Evolutionary conservation across 2,113 vertebrate genomes (phyloP), one percentile per base, ranked within the genome.

Genomic region (Plectropomus leopardus): DNA sequence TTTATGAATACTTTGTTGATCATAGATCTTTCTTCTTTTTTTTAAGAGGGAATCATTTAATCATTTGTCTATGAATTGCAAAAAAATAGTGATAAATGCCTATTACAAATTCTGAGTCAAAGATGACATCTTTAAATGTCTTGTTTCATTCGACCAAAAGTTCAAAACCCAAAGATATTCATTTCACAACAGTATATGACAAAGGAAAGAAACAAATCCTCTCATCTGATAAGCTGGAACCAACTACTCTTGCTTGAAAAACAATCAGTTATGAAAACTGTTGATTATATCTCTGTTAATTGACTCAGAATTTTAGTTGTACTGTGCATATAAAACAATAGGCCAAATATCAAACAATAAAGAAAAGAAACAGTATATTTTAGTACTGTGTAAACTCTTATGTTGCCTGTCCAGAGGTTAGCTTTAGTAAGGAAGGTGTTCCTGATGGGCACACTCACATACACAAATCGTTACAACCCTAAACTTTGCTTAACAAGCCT

Each of bases 401-500:
- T 51, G 4, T 58, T 28, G 32, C 30, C 21, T 55, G 40, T 61
- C 7, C 2, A 36, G 45, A 60, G 32, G 30, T 48, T 30, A 17
- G 42, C 21, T 1, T 0, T 13, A 23, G 2, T 45, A 23, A 57
- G 8, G 30, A 50, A 7, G 9, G n/a, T 68, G 32, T 36, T 24
- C 10, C 15, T 7, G 15, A 30, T 36, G 4, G 32, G 21, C 48
- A 19, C 24, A 7, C 47, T 40, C 30, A 24, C 4, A 30, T 10
- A 64, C 60, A 68, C 44, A 57, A 26, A 44, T 26, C 19, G 7
- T 48, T 26, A 67, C 0, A 7, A 40, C 26, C 40, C 59, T 36
- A 5, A 51, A 13, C 24, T 42, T 57, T 32, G 30, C n/a, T 64
- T 36, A 68, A 73, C 63, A 59, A 42, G 63, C n/a, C 50, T 73